Evolutionary conservation across 2,113 vertebrate genomes (phyloP), one percentile per base, ranked within the genome.

Genomic region (Chaetura pelagica): DNA sequence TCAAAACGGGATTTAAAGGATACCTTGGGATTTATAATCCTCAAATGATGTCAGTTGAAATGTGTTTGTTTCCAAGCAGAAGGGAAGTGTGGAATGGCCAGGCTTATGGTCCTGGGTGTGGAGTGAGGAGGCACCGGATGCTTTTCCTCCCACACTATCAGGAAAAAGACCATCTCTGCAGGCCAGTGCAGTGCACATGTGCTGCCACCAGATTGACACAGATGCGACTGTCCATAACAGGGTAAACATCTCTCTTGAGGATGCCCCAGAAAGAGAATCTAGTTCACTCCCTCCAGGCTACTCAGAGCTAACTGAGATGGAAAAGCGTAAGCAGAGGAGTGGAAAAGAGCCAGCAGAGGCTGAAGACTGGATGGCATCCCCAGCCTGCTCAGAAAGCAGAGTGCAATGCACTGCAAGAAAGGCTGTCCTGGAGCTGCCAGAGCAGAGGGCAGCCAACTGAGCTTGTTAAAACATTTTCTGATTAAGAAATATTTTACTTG

Each of bases 251-350:
- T 6, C 90, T 86, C 71, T 44, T 40, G 18, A 86, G 7, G 79
- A 57, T 90, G 95, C 40, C 90, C 92, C 92, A 96, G 93, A 96
- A 96, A 96, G 59, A 91, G 83, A 96, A 94, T 95, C 88, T 96
- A 88, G 94, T 93, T 94, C 94, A 88, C 40, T 93, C 59, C 90
- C 94, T 44, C 57, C 76, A 61, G 95, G 95, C 94, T 93, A 96
- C 0, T 1, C 64, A 52, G 79, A 86, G 85, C 85, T 94, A 80
- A 96, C 82, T 94, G 92, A 87, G 71, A 90, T 96, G 92, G 94
- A 96, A 96, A 93, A 49, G 68, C 92, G 85, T 29, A 34, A 94
- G 90, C 93, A 94, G 80, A 74, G 51, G 14, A 12, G 57, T 94
- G 85, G 94, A 93, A 93, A 93, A n/a, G 46, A 90, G 87, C 72